These are phyloP conservation scores for Herpailurus yagouaroundi DNA, from an alignment of 2,113 vertebrate genomes.

Conservation along the genomic window DNA sequence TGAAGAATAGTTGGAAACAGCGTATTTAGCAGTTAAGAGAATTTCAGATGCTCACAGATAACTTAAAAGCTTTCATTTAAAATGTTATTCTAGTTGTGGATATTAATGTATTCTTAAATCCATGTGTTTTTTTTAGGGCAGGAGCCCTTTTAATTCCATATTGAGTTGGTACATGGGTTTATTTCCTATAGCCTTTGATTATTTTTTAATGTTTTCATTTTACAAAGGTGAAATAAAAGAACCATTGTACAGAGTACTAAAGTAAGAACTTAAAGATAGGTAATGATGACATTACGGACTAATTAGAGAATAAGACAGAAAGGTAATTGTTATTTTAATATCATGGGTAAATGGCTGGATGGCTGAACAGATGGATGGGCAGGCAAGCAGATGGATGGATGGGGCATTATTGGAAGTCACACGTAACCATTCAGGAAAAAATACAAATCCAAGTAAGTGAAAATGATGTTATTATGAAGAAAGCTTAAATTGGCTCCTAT, in stretches of 20 bases:
- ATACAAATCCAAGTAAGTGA: not conserved
- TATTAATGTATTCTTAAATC: not conserved
- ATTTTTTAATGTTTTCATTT: not conserved
- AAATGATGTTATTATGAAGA: not conserved
- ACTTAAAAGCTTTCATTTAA: not conserved
- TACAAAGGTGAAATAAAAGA: not conserved
- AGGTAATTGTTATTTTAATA: not conserved
- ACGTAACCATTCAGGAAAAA: not conserved
- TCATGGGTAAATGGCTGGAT: not conserved
- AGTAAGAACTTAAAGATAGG: not conserved
- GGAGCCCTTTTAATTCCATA: not conserved
- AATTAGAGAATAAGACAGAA: not conserved
- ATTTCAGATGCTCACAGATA: conserved; percentile 4
- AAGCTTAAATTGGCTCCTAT: not conserved
- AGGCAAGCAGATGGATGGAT: not conserved
- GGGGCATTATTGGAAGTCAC: not conserved
- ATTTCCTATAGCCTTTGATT: not conserved
- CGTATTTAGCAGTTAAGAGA: conserved; percentile 20
- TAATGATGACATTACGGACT: not conserved
- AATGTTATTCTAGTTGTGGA: not conserved
- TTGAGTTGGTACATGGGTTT: not conserved
- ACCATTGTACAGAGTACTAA: not conserved
- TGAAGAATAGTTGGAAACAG: not conserved
- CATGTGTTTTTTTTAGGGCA: not conserved
- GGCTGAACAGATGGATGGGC: not conserved